phyloP scores from a whole-genome alignment of 2,797 vertebrate species.

The Acipenser ruthenus region DNA sequence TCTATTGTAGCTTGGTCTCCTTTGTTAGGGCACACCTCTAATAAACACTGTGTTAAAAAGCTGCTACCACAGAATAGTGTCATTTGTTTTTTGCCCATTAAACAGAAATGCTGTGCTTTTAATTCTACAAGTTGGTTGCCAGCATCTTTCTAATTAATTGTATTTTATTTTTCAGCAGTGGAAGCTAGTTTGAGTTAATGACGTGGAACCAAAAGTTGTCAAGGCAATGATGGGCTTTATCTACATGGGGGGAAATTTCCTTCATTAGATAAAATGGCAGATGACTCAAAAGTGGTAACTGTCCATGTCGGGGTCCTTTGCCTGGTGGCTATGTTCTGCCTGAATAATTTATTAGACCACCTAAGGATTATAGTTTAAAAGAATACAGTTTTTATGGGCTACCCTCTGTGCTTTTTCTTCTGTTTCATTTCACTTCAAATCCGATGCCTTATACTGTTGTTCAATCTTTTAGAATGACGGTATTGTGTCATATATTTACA shows the following conservation, averaged over 20 bases:
- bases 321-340: slow-evolving; percentile 51
- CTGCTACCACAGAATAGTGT: slow-evolving; percentile 59
- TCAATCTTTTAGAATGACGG: background rate
- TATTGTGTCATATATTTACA: background rate
- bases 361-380: slow-evolving; percentile 34
- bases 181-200: slow-evolving; percentile 73
- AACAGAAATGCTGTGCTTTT: slow-evolving; percentile 66
- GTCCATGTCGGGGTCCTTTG: slow-evolving; percentile 46
- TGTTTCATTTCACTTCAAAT: background rate
- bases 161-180: slow-evolving; percentile 65
- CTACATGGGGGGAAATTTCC: slow-evolving; percentile 54
- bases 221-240: slow-evolving; percentile 65
- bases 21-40: slow-evolving; percentile 49
- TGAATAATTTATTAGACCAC: slow-evolving; percentile 57
- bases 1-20: too few relatives aligned
- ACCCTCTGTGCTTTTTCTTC: slow-evolving; percentile 7
- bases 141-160: slow-evolving; percentile 74
- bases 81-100: slow-evolving; percentile 71
- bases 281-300: slow-evolving; percentile 50
- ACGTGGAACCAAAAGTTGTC: slow-evolving; percentile 63
- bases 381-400: slow-evolving; percentile 3
- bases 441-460: background rate
- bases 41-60: slow-evolving; percentile 42
- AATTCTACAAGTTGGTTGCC: slow-evolving; percentile 76
- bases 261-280: slow-evolving; percentile 68